Evolutionary conservation across 2,888 invertebrate species (phyloP).

Genomic region (Yponomeuta sedellus): DNA sequence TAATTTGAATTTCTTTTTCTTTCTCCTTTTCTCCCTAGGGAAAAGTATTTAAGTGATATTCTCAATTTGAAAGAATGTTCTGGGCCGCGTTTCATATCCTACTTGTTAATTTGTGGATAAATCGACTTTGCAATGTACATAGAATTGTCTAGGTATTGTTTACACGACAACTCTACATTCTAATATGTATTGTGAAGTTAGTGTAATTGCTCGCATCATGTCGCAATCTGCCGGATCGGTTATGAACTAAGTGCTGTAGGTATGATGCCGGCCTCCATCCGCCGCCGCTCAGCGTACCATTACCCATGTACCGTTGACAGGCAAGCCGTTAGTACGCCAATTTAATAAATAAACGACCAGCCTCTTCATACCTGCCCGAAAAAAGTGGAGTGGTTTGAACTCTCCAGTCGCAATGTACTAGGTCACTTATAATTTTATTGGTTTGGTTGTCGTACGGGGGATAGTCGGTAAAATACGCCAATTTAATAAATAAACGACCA

Average conservation of each 20-base stretch:
- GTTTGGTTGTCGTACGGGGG: background rate
- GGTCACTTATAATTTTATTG: background rate
- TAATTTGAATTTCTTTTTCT: no score
- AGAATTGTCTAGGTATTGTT: no score
- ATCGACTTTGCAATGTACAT: no score
- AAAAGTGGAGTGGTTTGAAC: background rate
- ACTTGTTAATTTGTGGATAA: no score
- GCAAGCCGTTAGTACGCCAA: slow-evolving; percentile 8
- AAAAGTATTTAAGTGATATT: no score
- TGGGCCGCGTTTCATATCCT: no score
- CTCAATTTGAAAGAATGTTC: no score
- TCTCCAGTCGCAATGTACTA: background rate
- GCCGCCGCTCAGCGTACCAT: background rate
- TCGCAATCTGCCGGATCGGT: background rate
- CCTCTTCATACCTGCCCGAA: slow-evolving; percentile 6
- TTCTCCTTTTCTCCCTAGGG: no score
- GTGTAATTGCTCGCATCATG: background rate
- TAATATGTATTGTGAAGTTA: no score
- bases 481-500: slow-evolving; percentile 3
- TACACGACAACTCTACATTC: no score
- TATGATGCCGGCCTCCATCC: background rate
- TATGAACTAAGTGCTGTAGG: no score
- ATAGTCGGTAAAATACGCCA: background rate
- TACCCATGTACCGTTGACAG: slow-evolving; percentile 10
- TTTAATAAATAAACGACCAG: slow-evolving; percentile 5